A percentile compares a stretch with the other conserved stretches of the same genome.
These are phyloP conservation scores for Sebastes alutus DNA, from an alignment of 2,797 vertebrate species.

Conservation along the genomic window DNA sequence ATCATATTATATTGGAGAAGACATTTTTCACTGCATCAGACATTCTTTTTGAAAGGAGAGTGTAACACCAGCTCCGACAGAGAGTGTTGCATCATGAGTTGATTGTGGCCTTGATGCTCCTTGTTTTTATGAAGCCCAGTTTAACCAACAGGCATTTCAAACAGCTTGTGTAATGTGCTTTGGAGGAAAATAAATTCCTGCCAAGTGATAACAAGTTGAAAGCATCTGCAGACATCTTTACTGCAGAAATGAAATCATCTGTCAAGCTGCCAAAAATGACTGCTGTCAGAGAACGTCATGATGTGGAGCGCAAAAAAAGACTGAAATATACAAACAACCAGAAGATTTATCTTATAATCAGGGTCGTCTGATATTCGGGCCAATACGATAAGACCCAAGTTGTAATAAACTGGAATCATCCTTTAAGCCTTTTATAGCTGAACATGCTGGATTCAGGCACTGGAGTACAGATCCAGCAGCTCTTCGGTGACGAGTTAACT, in stretches of 20 bases:
- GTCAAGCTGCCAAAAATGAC: not conserved
- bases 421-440: slow-evolving; percentile 25
- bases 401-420: slow-evolving; percentile 27
- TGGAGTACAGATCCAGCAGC: not conserved
- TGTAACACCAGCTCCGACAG: not conserved
- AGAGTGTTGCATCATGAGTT: not conserved
- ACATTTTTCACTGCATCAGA: not conserved
- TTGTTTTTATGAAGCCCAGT: not conserved
- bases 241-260: not conserved
- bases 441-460: slow-evolving; percentile 14
- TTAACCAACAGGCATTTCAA: not conserved
- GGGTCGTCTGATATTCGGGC: not conserved
- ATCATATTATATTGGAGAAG: not conserved
- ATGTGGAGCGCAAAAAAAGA: not conserved
- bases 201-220: not conserved
- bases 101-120: not conserved
- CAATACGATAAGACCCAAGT: not conserved
- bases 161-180: not conserved
- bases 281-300: not conserved
- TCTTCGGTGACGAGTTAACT: not conserved
- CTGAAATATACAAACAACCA: not conserved
- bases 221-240: slow-evolving; percentile 4
- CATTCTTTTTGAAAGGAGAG: not conserved
- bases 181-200: not conserved
- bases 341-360: not conserved